Evolutionary conservation across 2,888 invertebrate species (phyloP), one percentile per base, ranked within the genome.

Genomic region (Argynnis bischoffii): DNA sequence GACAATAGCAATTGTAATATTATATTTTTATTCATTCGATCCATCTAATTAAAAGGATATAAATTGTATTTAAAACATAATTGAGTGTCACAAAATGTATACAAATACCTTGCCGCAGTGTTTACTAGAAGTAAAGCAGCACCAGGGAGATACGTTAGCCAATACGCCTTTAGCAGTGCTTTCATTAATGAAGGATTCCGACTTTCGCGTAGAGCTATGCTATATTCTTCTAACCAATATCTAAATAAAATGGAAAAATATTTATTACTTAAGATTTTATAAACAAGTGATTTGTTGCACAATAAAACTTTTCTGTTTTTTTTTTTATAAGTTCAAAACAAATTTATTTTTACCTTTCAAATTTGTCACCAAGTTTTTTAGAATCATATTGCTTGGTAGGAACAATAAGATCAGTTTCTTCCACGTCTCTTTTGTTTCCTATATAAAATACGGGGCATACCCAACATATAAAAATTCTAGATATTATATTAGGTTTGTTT

Each of bases 321-420:
- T n/a, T n/a, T n/a, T n/a, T 53, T 53, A 51, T 53, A 16, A 16
- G 3, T 35, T 6, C 13, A 3, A 8, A 16, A 13, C 31, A 11
- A 94, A 11, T 11, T 2, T 41, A 11, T 31, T 74, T 83, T 84
- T 86, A 94, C 94, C 81, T 89, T 80, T 95, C 93, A 48, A 95
- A 85, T 79, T 88, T 91, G 48, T 94, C 90, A n/a, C 95, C 95
- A 55, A 95, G 88, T 70, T 77, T 78, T 55, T 93, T 89, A 0
- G 95, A 95, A 70, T 92, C 87, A 77, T 96, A 96, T 72, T 92
- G 90, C 63, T 94, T 92, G 11, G 95, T 87, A 0, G 95, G 93
- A 55, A 82, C 71, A 41, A 95, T 94, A 31, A 97, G 88, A 84
- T 97, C 96, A 11, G 92, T 87, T 63, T 95, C 92, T 75, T 94